These are phyloP conservation scores for Gnathonemus echidnorhynchus DNA, from an alignment of 2,113 vertebrate species.

Conservation along the genomic window DNA sequence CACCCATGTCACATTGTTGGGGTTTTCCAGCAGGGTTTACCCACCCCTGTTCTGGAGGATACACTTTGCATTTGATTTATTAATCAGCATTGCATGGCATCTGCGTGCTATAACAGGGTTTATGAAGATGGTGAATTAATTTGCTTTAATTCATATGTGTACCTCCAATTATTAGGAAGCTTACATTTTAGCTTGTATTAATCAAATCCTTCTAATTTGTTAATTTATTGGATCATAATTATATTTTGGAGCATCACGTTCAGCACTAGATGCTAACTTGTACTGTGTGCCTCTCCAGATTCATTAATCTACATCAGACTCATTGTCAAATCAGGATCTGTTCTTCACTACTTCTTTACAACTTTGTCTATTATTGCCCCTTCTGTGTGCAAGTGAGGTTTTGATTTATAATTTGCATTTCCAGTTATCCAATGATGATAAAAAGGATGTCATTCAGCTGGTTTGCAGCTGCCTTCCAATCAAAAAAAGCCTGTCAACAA, in stretches of 20 bases:
- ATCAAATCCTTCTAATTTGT: neutral
- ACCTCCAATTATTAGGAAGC: neutral
- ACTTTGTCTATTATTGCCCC: neutral
- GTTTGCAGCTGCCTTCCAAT: neutral
- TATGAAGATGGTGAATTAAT: neutral
- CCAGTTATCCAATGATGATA: neutral
- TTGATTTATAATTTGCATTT: neutral
- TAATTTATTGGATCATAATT: neutral
- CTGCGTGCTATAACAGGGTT: neutral
- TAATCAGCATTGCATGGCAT: neutral
- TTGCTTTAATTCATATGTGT: neutral
- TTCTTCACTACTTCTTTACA: neutral
- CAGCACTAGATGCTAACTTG: neutral
- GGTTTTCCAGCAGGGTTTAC: neutral
- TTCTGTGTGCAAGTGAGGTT: neutral
- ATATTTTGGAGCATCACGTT: neutral
- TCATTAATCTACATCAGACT: neutral
- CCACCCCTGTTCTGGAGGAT: neutral
- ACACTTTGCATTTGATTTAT: neutral
- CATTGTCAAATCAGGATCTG: too few relatives aligned
- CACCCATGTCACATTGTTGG: neutral
- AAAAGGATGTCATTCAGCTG: neutral
- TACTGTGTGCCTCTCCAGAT: neutral
- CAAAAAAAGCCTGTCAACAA: neutral
- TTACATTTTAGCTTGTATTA: neutral